Evolutionary conservation across 2,797 vertebrate genomes (phyloP).

Genomic region (Myripristis murdjan): DNA sequence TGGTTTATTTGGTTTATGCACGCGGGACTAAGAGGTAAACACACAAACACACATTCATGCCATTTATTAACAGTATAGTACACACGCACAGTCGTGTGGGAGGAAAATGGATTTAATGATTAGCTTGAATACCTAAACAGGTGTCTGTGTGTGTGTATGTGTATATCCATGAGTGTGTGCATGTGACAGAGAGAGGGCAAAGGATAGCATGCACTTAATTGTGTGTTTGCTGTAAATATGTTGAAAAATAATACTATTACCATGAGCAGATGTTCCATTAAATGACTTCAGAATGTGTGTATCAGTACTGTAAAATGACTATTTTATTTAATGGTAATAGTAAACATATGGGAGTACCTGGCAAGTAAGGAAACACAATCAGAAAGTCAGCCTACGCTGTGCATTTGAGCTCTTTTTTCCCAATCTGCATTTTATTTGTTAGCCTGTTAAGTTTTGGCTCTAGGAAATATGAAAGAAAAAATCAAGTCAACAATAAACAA

Average conservation of each 20-base stretch:
- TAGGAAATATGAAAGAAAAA: background rate
- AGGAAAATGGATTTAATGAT: background rate
- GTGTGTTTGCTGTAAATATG: background rate
- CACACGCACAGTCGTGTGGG: background rate
- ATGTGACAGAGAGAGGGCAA: background rate
- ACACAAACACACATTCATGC: conserved; percentile 37
- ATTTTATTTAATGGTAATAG: background rate
- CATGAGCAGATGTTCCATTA: conserved; percentile 28
- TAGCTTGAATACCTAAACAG: background rate
- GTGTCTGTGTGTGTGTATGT: background rate
- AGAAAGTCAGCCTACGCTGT: background rate
- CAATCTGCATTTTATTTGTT: background rate
- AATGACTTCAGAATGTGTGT: background rate
- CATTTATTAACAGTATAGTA: conserved; percentile 32
- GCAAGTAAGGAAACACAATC: conserved; percentile 6
- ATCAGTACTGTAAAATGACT: conserved; percentile 4
- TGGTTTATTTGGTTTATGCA: conserved; percentile 45
- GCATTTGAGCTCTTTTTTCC: background rate
- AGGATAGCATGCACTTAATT: background rate
- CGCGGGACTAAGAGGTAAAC: conserved; percentile 50
- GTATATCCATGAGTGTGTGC: background rate
- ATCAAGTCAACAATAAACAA: background rate
- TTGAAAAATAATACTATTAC: background rate
- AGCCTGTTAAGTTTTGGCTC: conserved; percentile 6
- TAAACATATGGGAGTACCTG: conserved; percentile 2